Base-by-base conservation (phyloP, 2,888 invertebrate genomes). In the Mimachlamys varia region DNA sequence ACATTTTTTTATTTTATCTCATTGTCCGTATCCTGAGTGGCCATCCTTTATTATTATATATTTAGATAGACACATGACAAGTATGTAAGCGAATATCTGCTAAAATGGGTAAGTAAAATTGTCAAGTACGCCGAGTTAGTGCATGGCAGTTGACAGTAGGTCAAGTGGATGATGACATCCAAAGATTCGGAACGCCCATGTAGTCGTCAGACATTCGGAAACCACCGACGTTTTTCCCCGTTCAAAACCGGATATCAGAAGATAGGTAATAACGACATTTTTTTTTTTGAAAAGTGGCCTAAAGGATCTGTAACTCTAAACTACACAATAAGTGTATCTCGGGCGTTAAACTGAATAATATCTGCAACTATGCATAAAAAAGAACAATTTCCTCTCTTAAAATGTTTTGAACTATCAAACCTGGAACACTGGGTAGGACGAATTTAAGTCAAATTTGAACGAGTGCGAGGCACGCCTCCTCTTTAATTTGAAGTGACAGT, bases 161-260 rank as follows among this genome's bases (percentile, higher is more conserved):
- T 76, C 76, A 76, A 76, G 76, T 76, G 76, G 76, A 76, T 27
- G 15, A 27, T 76, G 76, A 76, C 76, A 76, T 76, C 27, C 76
- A 27, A 76, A 27, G 76, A 76, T 27, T 33, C 76, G 76, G 76
- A 76, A 76, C 76, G 76, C 76, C 76, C 76, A 27, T 76, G 76
- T 33, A 76, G 76, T 76, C 76, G 76, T 76, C 76, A 76, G 76
- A 76, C 76, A 76, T 76, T 76, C 76, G 76, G 76, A 76, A 27
- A 76, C 33, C 33, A 76, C 33, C 76, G 62, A 76, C 33, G 33
- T 76, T 27, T 76, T 33, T 33, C 76, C 27, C 27, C 33, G 27
- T 13, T 76, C 76, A 33, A 76, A 3, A 76, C 76, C 76, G 76
- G 76, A 76, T 76, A 76, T 76, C 33, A 76, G 76, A 10, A 76